Evolutionary conservation across 2,113 vertebrate species (phyloP).

Genomic region (Arvicanthis niloticus): DNA sequence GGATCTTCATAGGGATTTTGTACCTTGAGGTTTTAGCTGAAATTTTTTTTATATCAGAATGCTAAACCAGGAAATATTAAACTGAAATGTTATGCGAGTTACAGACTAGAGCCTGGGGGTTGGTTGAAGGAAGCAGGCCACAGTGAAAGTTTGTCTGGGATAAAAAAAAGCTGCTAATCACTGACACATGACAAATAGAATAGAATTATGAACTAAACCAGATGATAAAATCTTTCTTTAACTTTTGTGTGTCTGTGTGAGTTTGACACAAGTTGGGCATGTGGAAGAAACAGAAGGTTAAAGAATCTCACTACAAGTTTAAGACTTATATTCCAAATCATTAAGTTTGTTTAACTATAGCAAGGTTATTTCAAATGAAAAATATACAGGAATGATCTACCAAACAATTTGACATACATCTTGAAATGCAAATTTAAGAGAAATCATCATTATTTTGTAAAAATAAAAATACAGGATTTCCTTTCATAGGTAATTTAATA

Average conservation of each 20-base stretch:
- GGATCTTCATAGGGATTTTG: background rate
- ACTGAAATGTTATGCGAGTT: background rate
- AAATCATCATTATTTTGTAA: background rate
- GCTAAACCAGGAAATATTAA: background rate
- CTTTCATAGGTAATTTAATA: background rate
- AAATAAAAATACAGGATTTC: background rate
- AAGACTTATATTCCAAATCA: background rate
- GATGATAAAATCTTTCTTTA: background rate
- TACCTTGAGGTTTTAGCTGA: background rate
- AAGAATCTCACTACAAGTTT: background rate
- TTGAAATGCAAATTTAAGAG: conserved; percentile 4
- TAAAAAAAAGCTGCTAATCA: background rate
- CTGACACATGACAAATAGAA: background rate
- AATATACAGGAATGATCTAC: background rate
- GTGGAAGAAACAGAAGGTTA: background rate
- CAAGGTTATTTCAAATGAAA: conserved; percentile 11
- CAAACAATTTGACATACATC: background rate
- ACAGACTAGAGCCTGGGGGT: rapidly evolving
- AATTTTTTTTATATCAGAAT: background rate
- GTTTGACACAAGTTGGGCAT: background rate
- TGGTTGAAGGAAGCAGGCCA: background rate
- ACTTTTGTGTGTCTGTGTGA: background rate
- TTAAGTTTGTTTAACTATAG: background rate
- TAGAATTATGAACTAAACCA: background rate
- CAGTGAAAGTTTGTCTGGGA: background rate